Conservation (phyloP, 2,113 vertebrate species). For the Falcunculus frontatus region DNA sequence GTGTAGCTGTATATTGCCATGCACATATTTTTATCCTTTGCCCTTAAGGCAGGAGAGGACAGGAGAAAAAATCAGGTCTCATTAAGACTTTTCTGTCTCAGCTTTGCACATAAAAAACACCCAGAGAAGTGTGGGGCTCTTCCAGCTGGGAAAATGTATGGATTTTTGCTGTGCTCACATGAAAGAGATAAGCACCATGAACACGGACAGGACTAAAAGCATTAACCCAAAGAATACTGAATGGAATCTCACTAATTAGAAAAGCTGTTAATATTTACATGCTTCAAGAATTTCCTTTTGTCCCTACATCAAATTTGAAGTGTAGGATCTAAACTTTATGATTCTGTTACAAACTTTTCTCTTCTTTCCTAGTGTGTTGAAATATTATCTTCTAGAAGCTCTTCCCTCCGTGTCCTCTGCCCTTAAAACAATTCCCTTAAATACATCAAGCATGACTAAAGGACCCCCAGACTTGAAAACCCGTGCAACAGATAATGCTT, state of each 20-base stretch:
- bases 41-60: background rate
- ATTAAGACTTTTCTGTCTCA: background rate
- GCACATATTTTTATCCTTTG: background rate
- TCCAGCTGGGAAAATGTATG: background rate
- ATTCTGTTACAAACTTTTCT: background rate
- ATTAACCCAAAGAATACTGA: background rate
- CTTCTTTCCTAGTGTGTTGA: background rate
- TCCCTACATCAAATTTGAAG: background rate
- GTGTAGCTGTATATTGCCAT: background rate
- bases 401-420: background rate
- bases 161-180: background rate
- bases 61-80: background rate
- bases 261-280: background rate
- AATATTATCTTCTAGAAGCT: background rate
- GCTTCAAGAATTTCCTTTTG: background rate
- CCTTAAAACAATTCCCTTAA: background rate
- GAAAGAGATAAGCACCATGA: background rate
- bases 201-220: background rate
- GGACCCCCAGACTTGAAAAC: background rate
- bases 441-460: background rate
- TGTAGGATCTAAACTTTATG: background rate
- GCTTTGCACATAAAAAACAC: background rate
- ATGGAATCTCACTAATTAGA: background rate
- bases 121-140: background rate
- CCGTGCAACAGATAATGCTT: background rate